Evolutionary conservation across 2,113 vertebrate genomes (phyloP).

Genomic region (Dermatemys mawii): DNA sequence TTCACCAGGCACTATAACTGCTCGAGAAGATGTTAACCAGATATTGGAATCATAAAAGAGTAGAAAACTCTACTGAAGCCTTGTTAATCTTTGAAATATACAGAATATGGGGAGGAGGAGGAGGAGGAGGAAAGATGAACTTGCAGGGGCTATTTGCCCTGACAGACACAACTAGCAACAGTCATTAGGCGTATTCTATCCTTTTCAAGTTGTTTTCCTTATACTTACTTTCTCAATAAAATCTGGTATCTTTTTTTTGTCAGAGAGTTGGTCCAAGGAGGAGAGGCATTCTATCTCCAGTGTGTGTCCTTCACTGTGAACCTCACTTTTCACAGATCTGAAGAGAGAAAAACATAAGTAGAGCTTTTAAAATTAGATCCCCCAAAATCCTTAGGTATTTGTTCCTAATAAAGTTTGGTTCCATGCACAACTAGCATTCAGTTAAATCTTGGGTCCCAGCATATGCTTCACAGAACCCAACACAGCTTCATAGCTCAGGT

Average conservation of each 20-base stretch:
- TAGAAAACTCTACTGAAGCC: background rate
- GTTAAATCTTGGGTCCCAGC: background rate
- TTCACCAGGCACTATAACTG: background rate
- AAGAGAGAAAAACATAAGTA: slow-evolving; percentile 27
- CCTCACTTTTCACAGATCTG: slow-evolving; percentile 76
- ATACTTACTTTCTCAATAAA: slow-evolving; percentile 93
- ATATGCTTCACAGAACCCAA: background rate
- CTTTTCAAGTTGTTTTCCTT: background rate
- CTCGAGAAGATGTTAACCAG: background rate
- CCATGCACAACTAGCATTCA: background rate
- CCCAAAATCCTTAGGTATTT: background rate
- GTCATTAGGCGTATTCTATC: background rate
- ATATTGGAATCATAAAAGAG: background rate
- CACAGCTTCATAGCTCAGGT: background rate
- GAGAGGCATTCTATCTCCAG: slow-evolving; percentile 91
- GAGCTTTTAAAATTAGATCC: background rate
- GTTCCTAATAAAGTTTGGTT: background rate
- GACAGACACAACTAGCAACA: background rate
- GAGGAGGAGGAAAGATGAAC: background rate
- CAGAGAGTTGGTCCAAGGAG: slow-evolving; percentile 84
- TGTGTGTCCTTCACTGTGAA: slow-evolving; percentile 79
- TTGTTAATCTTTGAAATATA: background rate
- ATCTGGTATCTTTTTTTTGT: slow-evolving; percentile 90
- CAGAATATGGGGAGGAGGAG: background rate
- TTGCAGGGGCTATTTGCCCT: background rate